Base-by-base conservation (phyloP, 2,888 invertebrate species). In the Rosalia funebris region DNA sequence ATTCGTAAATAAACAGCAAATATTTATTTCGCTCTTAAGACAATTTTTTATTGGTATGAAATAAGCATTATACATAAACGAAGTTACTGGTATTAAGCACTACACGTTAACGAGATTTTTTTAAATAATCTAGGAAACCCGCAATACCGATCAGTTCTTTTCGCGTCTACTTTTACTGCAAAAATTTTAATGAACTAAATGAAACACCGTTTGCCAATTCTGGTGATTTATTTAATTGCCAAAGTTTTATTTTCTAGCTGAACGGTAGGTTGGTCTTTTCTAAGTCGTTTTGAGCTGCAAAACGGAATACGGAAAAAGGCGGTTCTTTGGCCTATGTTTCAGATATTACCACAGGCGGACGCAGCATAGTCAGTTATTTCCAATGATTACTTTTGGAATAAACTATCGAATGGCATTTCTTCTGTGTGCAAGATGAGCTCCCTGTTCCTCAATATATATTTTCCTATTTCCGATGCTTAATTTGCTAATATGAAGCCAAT, bases 221-320 rank as follows among this genome's bases (percentile, higher is more conserved):
- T 32, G 5, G 46, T 55, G 60, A 60, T 60, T 60, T 60, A 60
- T 55, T 48, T 54, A 45, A 60, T 60, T 60, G 39, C 48, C 36
- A 55, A 60, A 60, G 60, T 60, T 61, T 61, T 54, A 61, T 44
- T 44, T 44, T 44, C 44, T 57, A 47, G 44, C 17, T 44, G 48
- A 60, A 46, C 46, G 45, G 58, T 58, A 53, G 53, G 32, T 25
- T 25, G 45, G 31, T 52, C 45, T 60, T 54, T 55, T 48, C 55
- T 34, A 47, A 55, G 44, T 52, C 52, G 52, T 45, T 50, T 52
- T 60, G 52, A 56, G 45, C 31, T n/a, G 31, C 41, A 39, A 52
- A 59, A 57, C 46, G 39, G 19, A 19, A 36, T 41, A 32, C 44
- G 53, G 41, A 25, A 54, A 42, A 54, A 41, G 53, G 14, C 31